Evolutionary conservation across 2,113 vertebrate genomes (phyloP), one percentile per base, ranked within the genome.

Genomic region (Paraplagusia blochii): DNA sequence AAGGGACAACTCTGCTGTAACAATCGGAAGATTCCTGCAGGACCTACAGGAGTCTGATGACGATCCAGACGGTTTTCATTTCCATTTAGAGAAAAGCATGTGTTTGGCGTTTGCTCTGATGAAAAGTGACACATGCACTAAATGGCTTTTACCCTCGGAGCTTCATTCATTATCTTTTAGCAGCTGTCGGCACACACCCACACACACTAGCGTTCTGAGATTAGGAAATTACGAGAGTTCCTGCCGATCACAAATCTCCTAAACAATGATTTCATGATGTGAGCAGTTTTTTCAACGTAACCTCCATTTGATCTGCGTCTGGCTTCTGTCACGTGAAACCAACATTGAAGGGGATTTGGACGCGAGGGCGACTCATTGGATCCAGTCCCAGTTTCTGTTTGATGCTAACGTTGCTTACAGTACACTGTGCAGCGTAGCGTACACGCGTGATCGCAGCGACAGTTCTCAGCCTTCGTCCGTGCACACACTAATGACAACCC

Each of bases 401-500:
- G 58, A 66, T 69, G 63, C 67, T 56, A 16, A 50, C 58, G 47
- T 65, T 77, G 69, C 76, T 75, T 76, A 58, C 50, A 58, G 58
- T 50, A 42, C 36, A 44, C 61, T 77, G 73, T 73, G 69, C 67
- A 78, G 69, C 43, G 65, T 77, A 75, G 72, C 76, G 16, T 76
- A 66, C 65, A 66, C 53, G 61, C 50, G 1, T 64, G 63, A 78
- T 69, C 34, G 1, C 43, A 58, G 72, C 73, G 86, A 84, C 82
- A 70, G 82, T 72, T 48, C 77, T 74, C 69, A 69, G 52, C 50
- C 56, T 66, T 66, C 62, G 54, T 67, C 36, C 53, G 45, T 64
- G 80, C 75, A 80, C 77, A 63, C 74, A 82, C 81, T 85, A 82
- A 85, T 85, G 81, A 80, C 69, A 68, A 76, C 77, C 58, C 76